These are phyloP conservation scores for Caligus rogercresseyi DNA, from an alignment of 1,140 invertebrate genomes.

Conservation along the genomic window DNA sequence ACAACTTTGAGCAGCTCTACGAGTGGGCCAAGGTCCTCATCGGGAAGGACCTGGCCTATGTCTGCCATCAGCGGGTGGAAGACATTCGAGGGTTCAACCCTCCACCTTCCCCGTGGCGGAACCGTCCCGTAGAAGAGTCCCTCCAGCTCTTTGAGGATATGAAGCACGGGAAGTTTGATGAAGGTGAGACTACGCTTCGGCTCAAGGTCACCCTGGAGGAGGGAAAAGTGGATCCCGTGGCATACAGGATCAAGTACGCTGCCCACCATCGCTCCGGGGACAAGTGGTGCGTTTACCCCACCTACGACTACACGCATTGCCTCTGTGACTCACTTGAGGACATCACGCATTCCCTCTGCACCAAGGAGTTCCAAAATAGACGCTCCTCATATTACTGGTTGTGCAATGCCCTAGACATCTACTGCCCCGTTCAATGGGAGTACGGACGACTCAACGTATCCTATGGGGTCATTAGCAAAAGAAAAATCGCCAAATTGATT, in stretches of 20 bases:
- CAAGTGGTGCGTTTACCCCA: slow-evolving; percentile 98
- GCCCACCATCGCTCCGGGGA: slow-evolving; percentile 78
- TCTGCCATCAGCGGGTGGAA: slow-evolving; percentile 88
- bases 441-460: slow-evolving; percentile 89
- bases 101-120: slow-evolving; percentile 79
- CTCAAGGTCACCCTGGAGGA: slow-evolving; percentile 94
- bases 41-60: slow-evolving; percentile 71
- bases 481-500: slow-evolving; percentile 89
- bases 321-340: slow-evolving; percentile 96
- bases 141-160: slow-evolving; percentile 89
- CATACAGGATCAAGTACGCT: slow-evolving; percentile 88
- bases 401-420: slow-evolving; percentile 86
- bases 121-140: slow-evolving; percentile 72
- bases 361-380: slow-evolving; percentile 84
- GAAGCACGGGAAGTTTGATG: slow-evolving; percentile 90
- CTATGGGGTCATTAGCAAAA: slow-evolving; percentile 93
- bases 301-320: slow-evolving; percentile 98
- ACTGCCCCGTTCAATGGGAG: slow-evolving; percentile 99
- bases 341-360: slow-evolving; percentile 96
- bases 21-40: slow-evolving; percentile 76
- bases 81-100: slow-evolving; percentile 93
- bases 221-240: slow-evolving; percentile 93
- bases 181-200: slow-evolving; percentile 84
- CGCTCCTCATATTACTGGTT: slow-evolving; percentile 98
- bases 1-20: slow-evolving; percentile 90